Evolutionary conservation across 1,140 invertebrate species (phyloP).

Genomic region (Sycophila sp.): DNA sequence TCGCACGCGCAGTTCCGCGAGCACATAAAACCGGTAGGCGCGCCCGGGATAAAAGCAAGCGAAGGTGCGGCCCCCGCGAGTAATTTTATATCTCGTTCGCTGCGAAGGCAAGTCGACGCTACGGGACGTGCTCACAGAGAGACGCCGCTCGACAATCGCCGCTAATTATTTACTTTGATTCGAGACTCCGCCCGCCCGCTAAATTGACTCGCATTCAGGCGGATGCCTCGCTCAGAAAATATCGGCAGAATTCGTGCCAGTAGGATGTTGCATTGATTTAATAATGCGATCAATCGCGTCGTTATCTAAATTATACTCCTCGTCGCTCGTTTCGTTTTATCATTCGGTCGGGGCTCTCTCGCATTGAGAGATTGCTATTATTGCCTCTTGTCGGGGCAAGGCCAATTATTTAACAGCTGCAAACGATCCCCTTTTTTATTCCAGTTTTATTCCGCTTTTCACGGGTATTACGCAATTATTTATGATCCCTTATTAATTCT

Average conservation of each 20-base stretch:
- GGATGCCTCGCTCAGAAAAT: neutral
- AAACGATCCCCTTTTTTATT: too few relatives aligned
- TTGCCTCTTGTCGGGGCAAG: too few relatives aligned
- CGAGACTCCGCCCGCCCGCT: neutral
- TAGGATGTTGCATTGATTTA: neutral
- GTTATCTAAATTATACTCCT: too few relatives aligned
- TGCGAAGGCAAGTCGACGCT: neutral
- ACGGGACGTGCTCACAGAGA: too few relatives aligned
- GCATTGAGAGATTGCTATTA: too few relatives aligned
- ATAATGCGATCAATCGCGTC: neutral
- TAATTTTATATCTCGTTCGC: slow-evolving; percentile 19
- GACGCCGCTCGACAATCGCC: neutral
- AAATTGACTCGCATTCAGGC: neutral
- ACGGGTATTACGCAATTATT: too few relatives aligned
- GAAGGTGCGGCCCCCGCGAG: slow-evolving; percentile 17
- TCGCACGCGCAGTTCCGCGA: neutral
- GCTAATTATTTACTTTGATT: slow-evolving; percentile 18
- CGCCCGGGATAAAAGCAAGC: slow-evolving; percentile 25
- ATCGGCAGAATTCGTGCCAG: neutral
- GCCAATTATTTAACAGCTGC: too few relatives aligned
- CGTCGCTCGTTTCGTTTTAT: too few relatives aligned
- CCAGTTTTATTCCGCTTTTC: too few relatives aligned
- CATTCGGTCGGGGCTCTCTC: too few relatives aligned
- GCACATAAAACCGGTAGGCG: slow-evolving; percentile 18
- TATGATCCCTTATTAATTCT: too few relatives aligned